These are phyloP conservation scores for Cordilura impudica DNA, from an alignment of 2,888 invertebrate species.

Conservation along the genomic window DNA sequence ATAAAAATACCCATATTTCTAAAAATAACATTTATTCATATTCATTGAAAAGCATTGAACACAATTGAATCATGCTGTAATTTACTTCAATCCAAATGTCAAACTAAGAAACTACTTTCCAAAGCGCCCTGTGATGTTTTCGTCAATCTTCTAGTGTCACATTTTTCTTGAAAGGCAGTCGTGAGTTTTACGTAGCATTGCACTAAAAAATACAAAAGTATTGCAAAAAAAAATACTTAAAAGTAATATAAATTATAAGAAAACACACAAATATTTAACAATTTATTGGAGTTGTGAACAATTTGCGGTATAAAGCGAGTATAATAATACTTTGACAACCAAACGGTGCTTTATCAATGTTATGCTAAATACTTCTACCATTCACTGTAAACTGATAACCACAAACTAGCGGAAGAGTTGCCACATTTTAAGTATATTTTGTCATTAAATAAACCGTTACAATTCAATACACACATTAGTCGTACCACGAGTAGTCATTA, in stretches of 20 bases:
- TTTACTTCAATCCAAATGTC: background rate
- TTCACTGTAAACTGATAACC: background rate
- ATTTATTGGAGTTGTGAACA: background rate
- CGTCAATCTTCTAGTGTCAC: background rate
- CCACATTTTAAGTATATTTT: background rate
- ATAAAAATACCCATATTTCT: too few relatives aligned
- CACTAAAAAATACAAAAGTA: background rate
- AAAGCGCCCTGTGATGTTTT: background rate
- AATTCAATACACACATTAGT: too few relatives aligned
- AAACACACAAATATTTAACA: background rate
- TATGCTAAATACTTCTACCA: background rate
- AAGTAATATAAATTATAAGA: background rate
- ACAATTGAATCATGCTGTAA: background rate
- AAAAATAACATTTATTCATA: too few relatives aligned
- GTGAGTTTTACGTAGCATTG: background rate
- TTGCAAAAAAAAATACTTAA: background rate
- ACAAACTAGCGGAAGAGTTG: background rate
- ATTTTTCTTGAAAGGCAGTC: background rate
- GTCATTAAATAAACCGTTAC: too few relatives aligned
- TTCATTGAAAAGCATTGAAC: too few relatives aligned
- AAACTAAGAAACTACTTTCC: background rate
- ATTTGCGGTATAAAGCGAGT: background rate
- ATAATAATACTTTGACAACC: too few relatives aligned
- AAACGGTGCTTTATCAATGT: background rate
- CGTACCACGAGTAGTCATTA: too few relatives aligned